Evolutionary conservation across 2,888 invertebrate species (phyloP).

Genomic region (Halictus ligatus): DNA sequence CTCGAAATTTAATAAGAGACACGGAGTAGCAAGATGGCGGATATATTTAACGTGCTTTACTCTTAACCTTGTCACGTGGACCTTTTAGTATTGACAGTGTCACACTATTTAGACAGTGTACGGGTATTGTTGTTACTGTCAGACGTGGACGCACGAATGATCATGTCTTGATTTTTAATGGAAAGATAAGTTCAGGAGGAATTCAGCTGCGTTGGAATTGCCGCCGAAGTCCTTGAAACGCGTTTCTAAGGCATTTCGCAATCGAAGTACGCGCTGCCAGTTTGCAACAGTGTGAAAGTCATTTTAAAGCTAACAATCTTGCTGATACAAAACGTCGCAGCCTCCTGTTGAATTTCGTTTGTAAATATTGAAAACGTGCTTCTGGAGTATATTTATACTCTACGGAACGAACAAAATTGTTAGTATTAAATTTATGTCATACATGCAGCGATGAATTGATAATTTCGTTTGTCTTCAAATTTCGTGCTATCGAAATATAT

Average conservation of each 20-base stretch:
- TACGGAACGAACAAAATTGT: neutral
- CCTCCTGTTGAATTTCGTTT: neutral
- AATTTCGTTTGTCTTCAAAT: neutral
- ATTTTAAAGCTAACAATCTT: slow-evolving; percentile 19
- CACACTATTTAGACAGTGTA: too few species aligned
- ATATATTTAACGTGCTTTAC: slow-evolving; percentile 55
- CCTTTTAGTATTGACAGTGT: neutral
- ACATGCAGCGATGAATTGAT: neutral
- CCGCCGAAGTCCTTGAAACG: slow-evolving; percentile 51
- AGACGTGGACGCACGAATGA: neutral
- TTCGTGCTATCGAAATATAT: neutral
- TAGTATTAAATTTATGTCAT: neutral
- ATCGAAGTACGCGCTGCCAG: slow-evolving; percentile 45
- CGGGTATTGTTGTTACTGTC: neutral
- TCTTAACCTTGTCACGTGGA: slow-evolving; percentile 59
- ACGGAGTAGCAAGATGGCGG: slow-evolving; percentile 62
- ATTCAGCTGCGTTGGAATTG: slow-evolving; percentile 12
- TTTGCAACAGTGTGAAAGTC: slow-evolving; percentile 50
- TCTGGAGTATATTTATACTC: neutral
- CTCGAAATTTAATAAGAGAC: slow-evolving; percentile 39
- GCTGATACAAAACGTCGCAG: neutral
- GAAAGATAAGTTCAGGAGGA: too few species aligned
- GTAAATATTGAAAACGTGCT: neutral
- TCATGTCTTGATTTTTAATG: neutral
- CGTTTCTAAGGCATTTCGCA: slow-evolving; percentile 52